phyloP scores from a whole-genome alignment of 2,113 vertebrate genomes.

The Peromyscus maniculatus region DNA sequence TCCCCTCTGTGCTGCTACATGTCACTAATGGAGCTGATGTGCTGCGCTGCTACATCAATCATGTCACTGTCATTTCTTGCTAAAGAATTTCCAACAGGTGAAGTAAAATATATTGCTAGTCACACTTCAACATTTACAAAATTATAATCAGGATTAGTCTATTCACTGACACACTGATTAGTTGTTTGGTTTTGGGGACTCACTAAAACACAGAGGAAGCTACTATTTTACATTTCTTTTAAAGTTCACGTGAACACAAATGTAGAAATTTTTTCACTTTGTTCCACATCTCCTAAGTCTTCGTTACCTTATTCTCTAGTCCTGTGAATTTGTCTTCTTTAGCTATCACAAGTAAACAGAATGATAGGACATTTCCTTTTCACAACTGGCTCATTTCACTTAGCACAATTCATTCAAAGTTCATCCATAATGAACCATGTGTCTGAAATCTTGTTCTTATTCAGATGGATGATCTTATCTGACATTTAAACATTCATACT shows the following conservation, averaged over 20 bases:
- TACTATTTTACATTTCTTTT: neutral
- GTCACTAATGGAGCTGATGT: neutral
- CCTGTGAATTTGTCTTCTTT: neutral
- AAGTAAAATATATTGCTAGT: neutral
- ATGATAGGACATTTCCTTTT: neutral
- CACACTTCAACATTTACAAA: neutral
- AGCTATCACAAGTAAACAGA: neutral
- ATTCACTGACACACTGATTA: neutral
- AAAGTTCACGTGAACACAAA: neutral
- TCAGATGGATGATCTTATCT: neutral
- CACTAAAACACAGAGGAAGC: neutral
- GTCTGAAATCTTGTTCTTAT: neutral
- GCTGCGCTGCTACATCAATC: neutral
- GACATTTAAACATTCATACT: neutral
- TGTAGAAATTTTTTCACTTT: neutral
- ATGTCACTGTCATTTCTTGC: neutral
- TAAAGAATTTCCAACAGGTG: neutral
- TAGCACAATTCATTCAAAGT: neutral
- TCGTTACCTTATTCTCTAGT: no score
- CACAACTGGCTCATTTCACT: neutral
- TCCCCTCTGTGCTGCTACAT: neutral
- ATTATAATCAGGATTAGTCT: neutral
- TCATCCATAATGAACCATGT: neutral
- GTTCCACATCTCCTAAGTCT: neutral
- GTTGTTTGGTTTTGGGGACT: neutral